A percentile compares a stretch with the other conserved stretches of the same genome.
Evolutionary conservation across 2,113 vertebrate genomes (phyloP).

Genomic region (Cacatua alba): DNA sequence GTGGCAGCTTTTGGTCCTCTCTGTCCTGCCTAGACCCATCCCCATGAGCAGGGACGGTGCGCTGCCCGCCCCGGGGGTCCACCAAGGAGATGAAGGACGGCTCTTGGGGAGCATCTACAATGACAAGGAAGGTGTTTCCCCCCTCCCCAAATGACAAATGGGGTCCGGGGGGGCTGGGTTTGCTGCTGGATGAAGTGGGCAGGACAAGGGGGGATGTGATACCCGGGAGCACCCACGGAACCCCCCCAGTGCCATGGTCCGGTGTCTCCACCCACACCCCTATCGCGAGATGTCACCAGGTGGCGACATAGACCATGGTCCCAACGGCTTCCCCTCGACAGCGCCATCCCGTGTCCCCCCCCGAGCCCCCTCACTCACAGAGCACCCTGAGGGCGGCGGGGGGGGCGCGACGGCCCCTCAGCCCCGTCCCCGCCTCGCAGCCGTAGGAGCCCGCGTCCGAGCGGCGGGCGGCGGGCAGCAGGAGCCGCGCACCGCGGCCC

Average conservation of each 20-base stretch:
- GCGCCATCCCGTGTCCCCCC: accelerated
- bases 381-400: conserved; percentile 49
- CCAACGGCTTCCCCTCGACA: neutral
- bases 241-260: too few relatives aligned
- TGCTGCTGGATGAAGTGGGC: neutral
- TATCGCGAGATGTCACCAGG: neutral
- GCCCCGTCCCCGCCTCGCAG: conserved; percentile 46
- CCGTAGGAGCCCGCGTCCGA: conserved; percentile 55
- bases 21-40: too few relatives aligned
- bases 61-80: conserved; percentile 10
- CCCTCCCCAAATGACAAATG: neutral
- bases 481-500: neutral
- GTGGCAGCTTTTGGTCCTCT: too few relatives aligned
- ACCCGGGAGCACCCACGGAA: neutral
- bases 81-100: conserved; percentile 45
- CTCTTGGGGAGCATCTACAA: conserved; percentile 68
- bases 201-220: neutral
- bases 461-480: neutral
- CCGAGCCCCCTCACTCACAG: conserved; percentile 62
- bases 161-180: too few relatives aligned
- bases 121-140: neutral
- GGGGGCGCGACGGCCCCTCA: conserved; percentile 4
- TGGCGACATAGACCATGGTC: neutral
- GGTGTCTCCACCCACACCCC: too few relatives aligned
- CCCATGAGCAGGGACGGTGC: conserved; percentile 26